These are phyloP conservation scores for Plestiodon gilberti DNA, from an alignment of 2,113 vertebrate species.

Conservation along the genomic window DNA sequence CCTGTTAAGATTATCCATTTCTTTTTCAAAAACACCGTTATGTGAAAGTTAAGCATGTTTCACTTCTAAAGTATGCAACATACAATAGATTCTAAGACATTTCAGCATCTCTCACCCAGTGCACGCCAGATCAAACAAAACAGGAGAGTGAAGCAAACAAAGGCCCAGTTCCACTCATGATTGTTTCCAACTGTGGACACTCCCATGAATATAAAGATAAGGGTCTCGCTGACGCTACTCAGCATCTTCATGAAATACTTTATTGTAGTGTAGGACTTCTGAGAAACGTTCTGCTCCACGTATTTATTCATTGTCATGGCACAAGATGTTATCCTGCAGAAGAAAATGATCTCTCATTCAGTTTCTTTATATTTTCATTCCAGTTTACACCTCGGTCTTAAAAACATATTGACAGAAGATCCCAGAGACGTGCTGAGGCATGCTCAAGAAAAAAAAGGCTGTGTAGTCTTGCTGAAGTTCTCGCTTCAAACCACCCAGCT, in stretches of 20 bases:
- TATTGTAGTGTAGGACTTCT: conserved; percentile 95
- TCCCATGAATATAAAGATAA: conserved; percentile 98
- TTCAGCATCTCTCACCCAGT: conserved; percentile 79
- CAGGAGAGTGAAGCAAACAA: conserved; percentile 91
- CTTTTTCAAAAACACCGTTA: neutral
- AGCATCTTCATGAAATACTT: conserved; percentile 97
- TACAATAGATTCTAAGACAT: neutral
- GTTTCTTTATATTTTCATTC: neutral
- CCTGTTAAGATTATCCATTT: neutral
- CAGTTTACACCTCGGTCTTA: neutral
- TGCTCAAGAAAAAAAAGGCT: neutral
- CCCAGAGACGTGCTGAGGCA: neutral
- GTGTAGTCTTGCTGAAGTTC: neutral
- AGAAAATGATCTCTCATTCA: conserved; percentile 30
- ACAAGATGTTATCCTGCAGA: conserved; percentile 90
- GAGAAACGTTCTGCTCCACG: conserved; percentile 95
- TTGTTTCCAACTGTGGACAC: conserved; percentile 94
- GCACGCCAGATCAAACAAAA: conserved; percentile 93
- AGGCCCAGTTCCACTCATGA: conserved; percentile 97
- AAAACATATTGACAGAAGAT: no score
- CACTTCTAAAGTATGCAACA: conserved; percentile 4
- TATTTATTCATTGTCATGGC: conserved; percentile 98
- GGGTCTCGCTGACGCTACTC: conserved; percentile 93
- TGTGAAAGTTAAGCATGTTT: conserved; percentile 8
- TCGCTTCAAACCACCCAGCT: neutral